phyloP scores from a whole-genome alignment of 2,888 invertebrate species.

The Lasioglossum zephyrum region DNA sequence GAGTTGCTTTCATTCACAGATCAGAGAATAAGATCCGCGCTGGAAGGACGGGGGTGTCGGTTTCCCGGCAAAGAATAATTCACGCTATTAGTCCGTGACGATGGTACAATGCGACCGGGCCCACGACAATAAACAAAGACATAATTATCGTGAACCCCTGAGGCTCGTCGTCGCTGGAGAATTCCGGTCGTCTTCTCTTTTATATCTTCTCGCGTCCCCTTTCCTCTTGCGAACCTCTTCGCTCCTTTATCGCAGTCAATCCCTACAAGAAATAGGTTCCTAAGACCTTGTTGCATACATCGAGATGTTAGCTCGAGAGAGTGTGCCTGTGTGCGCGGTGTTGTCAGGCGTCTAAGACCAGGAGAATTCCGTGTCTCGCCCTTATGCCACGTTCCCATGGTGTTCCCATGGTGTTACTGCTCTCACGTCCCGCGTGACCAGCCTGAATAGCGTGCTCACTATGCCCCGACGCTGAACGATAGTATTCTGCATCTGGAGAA shows the following conservation, averaged over 20 bases:
- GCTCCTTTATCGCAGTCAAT: slow-evolving; percentile 16
- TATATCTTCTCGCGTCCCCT: background rate
- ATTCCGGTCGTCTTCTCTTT: slow-evolving; percentile 44
- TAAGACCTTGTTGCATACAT: slow-evolving; percentile 31
- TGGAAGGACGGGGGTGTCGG: slow-evolving; percentile 54
- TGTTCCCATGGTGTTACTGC: slow-evolving; percentile 41
- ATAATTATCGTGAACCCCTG: slow-evolving; percentile 70
- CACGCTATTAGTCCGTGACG: slow-evolving; percentile 76
- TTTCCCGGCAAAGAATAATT: slow-evolving; percentile 79
- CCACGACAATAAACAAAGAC: slow-evolving; percentile 77
- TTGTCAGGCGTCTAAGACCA: slow-evolving; percentile 36
- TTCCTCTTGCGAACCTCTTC: background rate
- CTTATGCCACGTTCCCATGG: slow-evolving; percentile 42
- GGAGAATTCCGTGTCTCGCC: slow-evolving; percentile 45
- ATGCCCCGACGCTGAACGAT: slow-evolving; percentile 1
- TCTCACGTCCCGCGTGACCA: slow-evolving; percentile 46
- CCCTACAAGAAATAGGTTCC: slow-evolving; percentile 24
- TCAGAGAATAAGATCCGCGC: slow-evolving; percentile 62
- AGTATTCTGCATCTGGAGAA: slow-evolving; percentile 5
- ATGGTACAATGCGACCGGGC: slow-evolving; percentile 71
- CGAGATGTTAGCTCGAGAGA: slow-evolving; percentile 1
- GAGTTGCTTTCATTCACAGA: slow-evolving; percentile 65
- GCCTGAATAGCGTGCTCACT: slow-evolving; percentile 31
- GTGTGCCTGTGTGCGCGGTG: background rate
- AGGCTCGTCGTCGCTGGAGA: slow-evolving; percentile 45